Evolutionary conservation across 2,113 vertebrate genomes (phyloP).

Genomic region (Anarrhichthys ocellatus): DNA sequence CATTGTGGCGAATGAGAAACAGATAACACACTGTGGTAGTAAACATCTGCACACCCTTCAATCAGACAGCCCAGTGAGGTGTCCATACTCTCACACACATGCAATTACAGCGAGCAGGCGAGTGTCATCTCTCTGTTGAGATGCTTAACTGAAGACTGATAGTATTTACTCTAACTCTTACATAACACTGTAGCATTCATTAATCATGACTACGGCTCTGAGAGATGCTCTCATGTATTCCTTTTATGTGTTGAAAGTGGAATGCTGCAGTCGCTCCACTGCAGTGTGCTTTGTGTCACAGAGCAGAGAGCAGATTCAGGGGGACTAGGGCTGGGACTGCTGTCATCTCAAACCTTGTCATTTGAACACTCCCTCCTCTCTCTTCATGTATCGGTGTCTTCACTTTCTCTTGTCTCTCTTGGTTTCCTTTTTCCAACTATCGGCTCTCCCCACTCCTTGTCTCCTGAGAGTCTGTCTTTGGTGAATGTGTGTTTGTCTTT

Average conservation of each 20-base stretch:
- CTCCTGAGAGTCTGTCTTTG: constrained; percentile 10
- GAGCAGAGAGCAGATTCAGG: constrained; percentile 31
- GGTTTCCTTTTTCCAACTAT: neutral
- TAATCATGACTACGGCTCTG: constrained; percentile 10
- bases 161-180: constrained; percentile 22
- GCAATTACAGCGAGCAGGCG: constrained; percentile 1
- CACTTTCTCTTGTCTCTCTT: constrained; percentile 9
- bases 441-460: neutral
- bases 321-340: constrained; percentile 42
- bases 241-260: constrained; percentile 5
- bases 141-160: neutral
- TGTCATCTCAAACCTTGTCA: constrained; percentile 49
- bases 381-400: neutral
- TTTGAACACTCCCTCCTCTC: constrained; percentile 36
- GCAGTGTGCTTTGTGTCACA: constrained; percentile 22
- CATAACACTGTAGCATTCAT: constrained; percentile 24
- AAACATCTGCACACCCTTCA: constrained; percentile 11
- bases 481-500: constrained; percentile 14
- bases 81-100: neutral
- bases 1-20: neutral
- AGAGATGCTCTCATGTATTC: constrained; percentile 25
- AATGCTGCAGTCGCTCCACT: constrained; percentile 4
- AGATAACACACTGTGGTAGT: neutral
- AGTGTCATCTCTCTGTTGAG: neutral
- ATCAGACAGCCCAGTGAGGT: constrained; percentile 4